Percentiles rank a stretch among this genome's conserved stretches.
Conservation (phyloP, 2,113 vertebrate genomes). For the Tylochromis polylepis region DNA sequence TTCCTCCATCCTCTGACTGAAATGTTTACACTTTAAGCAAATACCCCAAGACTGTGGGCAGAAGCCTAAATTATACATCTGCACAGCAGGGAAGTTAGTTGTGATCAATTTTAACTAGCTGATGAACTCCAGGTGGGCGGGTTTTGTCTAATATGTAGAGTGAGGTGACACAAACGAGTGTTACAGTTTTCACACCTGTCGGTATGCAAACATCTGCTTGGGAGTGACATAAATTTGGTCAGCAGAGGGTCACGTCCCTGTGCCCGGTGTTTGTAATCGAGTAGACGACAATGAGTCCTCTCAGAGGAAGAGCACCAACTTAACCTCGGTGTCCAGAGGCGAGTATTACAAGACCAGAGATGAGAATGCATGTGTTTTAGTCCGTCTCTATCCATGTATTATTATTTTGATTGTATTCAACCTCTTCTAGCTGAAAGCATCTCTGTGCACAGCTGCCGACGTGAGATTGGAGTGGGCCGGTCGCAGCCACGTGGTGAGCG, state of each 20-base stretch:
- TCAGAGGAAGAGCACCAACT: background rate
- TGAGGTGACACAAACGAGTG: background rate
- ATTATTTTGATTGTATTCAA: background rate
- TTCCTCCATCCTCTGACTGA: background rate
- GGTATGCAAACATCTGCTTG: background rate
- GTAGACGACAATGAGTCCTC: background rate
- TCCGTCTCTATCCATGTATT: background rate
- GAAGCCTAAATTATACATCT: background rate
- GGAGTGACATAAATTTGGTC: background rate
- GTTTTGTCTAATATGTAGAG: background rate
- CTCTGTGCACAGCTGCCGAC: background rate
- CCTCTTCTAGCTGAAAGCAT: background rate
- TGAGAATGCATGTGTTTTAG: background rate
- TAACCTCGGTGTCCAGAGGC: background rate
- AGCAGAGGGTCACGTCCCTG: background rate
- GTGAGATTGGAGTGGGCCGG: background rate
- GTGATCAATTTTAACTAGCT: background rate
- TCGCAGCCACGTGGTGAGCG: background rate
- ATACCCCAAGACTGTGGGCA: background rate
- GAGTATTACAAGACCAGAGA: background rate
- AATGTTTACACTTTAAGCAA: background rate
- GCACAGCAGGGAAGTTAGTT: background rate
- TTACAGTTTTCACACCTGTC: background rate
- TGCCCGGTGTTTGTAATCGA: background rate
- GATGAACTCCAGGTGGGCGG: background rate